Evolutionary conservation across 2,797 vertebrate genomes (phyloP).

Genomic region (Apodemus agrarius): DNA sequence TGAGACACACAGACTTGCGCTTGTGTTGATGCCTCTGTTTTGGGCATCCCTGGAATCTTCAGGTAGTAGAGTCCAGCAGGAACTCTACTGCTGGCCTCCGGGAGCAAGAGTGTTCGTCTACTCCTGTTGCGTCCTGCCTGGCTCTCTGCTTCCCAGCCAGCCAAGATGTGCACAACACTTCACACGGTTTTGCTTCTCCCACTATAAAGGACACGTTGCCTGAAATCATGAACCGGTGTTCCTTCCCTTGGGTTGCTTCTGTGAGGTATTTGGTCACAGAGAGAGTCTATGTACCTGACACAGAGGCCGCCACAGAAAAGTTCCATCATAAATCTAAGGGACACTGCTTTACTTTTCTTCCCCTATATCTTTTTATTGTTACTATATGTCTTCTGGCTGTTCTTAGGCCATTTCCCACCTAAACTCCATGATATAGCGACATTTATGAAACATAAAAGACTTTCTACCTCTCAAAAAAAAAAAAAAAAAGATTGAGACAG

Average conservation of each 20-base stretch:
- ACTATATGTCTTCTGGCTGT: background rate
- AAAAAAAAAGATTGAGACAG: background rate
- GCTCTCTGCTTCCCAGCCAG: background rate
- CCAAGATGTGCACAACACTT: background rate
- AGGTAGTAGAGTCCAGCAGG: background rate
- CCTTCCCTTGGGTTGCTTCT: background rate
- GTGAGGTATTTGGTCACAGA: background rate
- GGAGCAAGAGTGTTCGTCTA: too few relatives aligned
- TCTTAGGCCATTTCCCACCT: background rate
- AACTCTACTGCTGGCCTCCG: background rate
- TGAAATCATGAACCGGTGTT: background rate
- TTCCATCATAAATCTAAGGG: background rate
- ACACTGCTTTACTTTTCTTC: background rate
- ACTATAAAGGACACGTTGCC: too few relatives aligned
- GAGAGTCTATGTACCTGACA: background rate
- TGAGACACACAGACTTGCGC: too few relatives aligned
- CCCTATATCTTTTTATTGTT: background rate
- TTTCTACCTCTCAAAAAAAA: background rate
- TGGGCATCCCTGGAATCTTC: background rate
- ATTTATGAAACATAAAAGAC: conserved; percentile 5
- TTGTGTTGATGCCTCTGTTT: background rate
- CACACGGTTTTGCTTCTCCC: background rate
- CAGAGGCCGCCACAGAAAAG: background rate
- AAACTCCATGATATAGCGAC: background rate
- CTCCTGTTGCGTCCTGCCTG: background rate